Percentiles rank a stretch among this genome's conserved stretches.
These are phyloP conservation scores for Phalangium opilio DNA, from an alignment of 2,888 invertebrate species.

Conservation along the genomic window DNA sequence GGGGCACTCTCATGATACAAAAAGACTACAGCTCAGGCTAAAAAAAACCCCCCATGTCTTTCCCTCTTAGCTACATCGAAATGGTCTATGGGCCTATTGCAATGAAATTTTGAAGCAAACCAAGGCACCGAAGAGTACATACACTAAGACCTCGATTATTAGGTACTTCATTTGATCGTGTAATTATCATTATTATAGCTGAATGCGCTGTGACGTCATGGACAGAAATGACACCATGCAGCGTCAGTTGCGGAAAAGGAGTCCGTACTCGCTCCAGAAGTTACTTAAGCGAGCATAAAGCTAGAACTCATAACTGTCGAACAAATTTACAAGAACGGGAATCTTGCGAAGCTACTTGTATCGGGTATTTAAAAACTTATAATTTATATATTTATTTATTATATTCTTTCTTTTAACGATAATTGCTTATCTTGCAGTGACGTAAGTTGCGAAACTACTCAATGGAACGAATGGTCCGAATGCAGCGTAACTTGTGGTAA, in stretches of 20 bases:
- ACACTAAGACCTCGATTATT: too few species aligned
- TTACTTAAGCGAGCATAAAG: constrained; percentile 47
- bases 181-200: constrained; percentile 12
- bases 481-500: constrained; percentile 37
- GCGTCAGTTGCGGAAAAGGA: constrained; percentile 49
- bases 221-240: constrained; percentile 21
- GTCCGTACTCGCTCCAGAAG: constrained; percentile 19
- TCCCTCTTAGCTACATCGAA: too few species aligned
- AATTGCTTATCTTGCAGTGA: constrained; percentile 9
- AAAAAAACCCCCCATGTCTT: too few species aligned
- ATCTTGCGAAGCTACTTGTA: constrained; percentile 45
- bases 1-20: too few species aligned
- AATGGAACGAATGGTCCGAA: constrained; percentile 37
- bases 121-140: too few species aligned
- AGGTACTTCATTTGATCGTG: too few species aligned
- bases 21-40: too few species aligned
- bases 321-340: constrained; percentile 56
- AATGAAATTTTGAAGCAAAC: too few species aligned
- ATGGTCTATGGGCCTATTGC: too few species aligned
- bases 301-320: constrained; percentile 50
- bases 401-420: too few species aligned
- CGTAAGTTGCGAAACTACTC: constrained; percentile 32
- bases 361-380: constrained; percentile 12
- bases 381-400: too few species aligned
- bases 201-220: constrained; percentile 22